These are phyloP conservation scores for Doryteuthis pealeii DNA, from an alignment of 1,140 invertebrate species.

Conservation along the genomic window DNA sequence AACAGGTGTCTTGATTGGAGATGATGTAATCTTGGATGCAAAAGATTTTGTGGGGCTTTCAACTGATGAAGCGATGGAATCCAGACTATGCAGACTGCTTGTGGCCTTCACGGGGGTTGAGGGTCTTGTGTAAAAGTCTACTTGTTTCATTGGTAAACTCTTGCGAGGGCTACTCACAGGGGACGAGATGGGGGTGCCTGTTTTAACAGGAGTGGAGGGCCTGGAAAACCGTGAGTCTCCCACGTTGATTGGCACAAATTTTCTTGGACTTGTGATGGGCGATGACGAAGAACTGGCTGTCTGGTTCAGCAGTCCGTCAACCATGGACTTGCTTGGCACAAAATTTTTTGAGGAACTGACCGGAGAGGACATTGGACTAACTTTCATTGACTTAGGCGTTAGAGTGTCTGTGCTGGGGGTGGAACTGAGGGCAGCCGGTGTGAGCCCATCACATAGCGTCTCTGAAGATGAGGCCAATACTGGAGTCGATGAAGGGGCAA, in stretches of 20 bases:
- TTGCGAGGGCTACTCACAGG: neutral
- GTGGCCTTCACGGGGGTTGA: conserved; percentile 29
- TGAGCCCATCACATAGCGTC: conserved; percentile 39
- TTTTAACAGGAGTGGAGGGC: neutral
- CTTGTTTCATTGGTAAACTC: neutral
- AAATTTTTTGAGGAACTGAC: conserved; percentile 38
- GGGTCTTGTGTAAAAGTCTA: conserved; percentile 17
- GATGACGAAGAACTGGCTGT: conserved; percentile 4
- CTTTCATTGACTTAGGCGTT: conserved; percentile 46
- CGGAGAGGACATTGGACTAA: conserved; percentile 43
- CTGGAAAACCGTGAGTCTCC: conserved; percentile 23
- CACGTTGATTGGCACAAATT: conserved; percentile 20
- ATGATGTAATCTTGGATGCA: conserved; percentile 25
- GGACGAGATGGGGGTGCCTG: neutral
- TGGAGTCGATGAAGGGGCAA: conserved; percentile 37
- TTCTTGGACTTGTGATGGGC: neutral
- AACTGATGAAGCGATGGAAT: conserved; percentile 23
- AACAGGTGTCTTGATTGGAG: conserved; percentile 42
- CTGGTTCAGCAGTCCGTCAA: neutral
- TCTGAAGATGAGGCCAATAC: conserved; percentile 20
- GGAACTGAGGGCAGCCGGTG: conserved; percentile 61
- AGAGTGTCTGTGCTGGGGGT: conserved; percentile 70
- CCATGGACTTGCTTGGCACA: neutral
- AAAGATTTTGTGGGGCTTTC: conserved; percentile 26
- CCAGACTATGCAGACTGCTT: conserved; percentile 12